These are phyloP conservation scores for Cephalopterus ornatus DNA, from an alignment of 2,113 vertebrate species.

Conservation along the genomic window DNA sequence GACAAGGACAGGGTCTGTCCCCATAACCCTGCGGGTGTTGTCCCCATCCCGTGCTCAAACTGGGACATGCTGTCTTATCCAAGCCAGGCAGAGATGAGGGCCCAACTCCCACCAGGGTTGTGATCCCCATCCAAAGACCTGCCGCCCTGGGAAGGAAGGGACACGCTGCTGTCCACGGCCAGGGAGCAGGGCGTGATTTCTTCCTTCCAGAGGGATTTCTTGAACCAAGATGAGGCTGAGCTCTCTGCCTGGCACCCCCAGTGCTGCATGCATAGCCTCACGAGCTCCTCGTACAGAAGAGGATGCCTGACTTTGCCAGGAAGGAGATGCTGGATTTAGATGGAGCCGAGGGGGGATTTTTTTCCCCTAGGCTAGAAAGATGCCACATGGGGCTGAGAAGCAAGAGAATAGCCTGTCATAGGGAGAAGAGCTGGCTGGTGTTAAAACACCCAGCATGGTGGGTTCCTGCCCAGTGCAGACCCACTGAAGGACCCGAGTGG, in stretches of 20 bases:
- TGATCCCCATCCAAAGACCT: neutral
- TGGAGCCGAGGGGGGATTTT: neutral
- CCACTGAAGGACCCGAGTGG: neutral
- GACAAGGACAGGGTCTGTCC: fast-evolving
- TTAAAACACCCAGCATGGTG: fast-evolving
- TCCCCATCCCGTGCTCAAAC: neutral
- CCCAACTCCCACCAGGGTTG: neutral
- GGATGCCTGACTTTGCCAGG: neutral
- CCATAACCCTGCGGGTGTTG: fast-evolving
- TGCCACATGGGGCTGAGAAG: neutral
- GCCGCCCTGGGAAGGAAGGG: fast-evolving
- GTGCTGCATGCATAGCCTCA: neutral
- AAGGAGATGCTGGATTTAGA: neutral
- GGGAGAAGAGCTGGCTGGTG: neutral
- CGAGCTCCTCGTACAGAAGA: neutral
- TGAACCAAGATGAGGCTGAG: neutral
- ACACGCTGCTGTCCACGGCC: fast-evolving
- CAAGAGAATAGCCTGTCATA: neutral
- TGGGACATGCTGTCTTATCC: neutral
- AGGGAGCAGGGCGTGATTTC: neutral
- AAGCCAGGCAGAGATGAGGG: neutral
- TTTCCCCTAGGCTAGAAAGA: neutral
- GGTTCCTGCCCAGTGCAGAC: neutral
- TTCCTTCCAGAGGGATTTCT: neutral
- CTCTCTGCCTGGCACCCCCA: neutral